Conservation (phyloP, 2,113 vertebrate genomes). For the Cololabis saira region DNA sequence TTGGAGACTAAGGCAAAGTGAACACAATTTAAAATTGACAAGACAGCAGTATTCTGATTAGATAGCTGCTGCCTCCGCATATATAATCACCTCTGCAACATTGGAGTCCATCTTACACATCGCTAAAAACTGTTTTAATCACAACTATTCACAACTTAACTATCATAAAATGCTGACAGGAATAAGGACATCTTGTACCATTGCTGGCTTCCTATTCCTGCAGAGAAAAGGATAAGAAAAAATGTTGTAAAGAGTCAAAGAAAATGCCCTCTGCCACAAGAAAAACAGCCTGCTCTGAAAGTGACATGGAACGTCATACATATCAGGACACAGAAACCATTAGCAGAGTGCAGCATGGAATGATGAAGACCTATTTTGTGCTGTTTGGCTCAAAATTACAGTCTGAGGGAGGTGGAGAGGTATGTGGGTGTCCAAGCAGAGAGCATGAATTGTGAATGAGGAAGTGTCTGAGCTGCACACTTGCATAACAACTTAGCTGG, state of each 20-base stretch:
- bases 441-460: constrained; percentile 75
- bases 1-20: constrained; percentile 44
- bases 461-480: constrained; percentile 56
- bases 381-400: constrained; percentile 40
- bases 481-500: constrained; percentile 62
- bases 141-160: neutral
- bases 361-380: constrained; percentile 54
- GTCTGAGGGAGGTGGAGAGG: constrained; percentile 26
- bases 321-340: constrained; percentile 43
- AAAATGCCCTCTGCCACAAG: constrained; percentile 46
- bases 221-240: constrained; percentile 29
- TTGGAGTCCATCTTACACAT: constrained; percentile 17
- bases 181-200: constrained; percentile 12
- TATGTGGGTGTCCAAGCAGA: constrained; percentile 52
- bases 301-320: constrained; percentile 44
- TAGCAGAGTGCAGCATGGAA: constrained; percentile 42
- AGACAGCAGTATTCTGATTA: constrained; percentile 39
- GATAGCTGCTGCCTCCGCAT: constrained; percentile 35
- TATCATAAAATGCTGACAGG: constrained; percentile 3
- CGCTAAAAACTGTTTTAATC: constrained; percentile 18
- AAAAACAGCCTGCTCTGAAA: constrained; percentile 48
- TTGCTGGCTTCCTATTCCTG: constrained; percentile 6
- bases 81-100: constrained; percentile 19
- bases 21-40: constrained; percentile 47
- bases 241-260: constrained; percentile 26